A percentile compares a stretch with the other conserved stretches of the same genome.
Conservation (phyloP, 2,888 invertebrate species). For the Erebia aethiops region DNA sequence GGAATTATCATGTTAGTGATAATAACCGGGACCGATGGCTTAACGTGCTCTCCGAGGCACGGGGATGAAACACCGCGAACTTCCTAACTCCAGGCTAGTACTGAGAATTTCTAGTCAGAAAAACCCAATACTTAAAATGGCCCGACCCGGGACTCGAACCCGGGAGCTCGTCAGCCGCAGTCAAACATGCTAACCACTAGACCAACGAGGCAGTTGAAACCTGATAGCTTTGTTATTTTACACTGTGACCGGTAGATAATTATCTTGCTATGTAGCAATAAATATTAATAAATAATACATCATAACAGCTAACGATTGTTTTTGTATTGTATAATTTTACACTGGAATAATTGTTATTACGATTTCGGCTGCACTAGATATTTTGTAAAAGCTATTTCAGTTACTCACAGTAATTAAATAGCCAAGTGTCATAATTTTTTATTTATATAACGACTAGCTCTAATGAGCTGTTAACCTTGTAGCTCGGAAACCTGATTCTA, state of each 20-base stretch:
- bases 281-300: slow-evolving; percentile 4
- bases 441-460: slow-evolving; percentile 11
- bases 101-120: too few relatives aligned
- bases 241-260: neutral
- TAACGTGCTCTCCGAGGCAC: too few relatives aligned
- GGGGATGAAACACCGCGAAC: too few relatives aligned
- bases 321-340: slow-evolving; percentile 5
- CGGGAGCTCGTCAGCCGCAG: too few relatives aligned
- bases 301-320: slow-evolving; percentile 1
- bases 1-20: too few relatives aligned
- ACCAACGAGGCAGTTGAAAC: too few relatives aligned
- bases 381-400: slow-evolving; percentile 17
- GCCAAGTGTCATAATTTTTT: slow-evolving; percentile 19
- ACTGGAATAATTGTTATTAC: slow-evolving; percentile 5
- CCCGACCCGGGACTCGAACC: too few relatives aligned
- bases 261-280: neutral
- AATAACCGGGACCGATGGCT: too few relatives aligned
- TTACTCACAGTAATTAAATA: slow-evolving; percentile 2
- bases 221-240: neutral
- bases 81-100: too few relatives aligned
- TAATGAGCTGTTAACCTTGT: slow-evolving; percentile 22
- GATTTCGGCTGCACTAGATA: slow-evolving; percentile 9
- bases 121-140: too few relatives aligned
- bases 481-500: slow-evolving; percentile 12
- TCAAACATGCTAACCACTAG: too few relatives aligned